Evolutionary conservation across 2,888 invertebrate species (phyloP), one percentile per base, ranked within the genome.

Genomic region (Bembecia ichneumoniformis): DNA sequence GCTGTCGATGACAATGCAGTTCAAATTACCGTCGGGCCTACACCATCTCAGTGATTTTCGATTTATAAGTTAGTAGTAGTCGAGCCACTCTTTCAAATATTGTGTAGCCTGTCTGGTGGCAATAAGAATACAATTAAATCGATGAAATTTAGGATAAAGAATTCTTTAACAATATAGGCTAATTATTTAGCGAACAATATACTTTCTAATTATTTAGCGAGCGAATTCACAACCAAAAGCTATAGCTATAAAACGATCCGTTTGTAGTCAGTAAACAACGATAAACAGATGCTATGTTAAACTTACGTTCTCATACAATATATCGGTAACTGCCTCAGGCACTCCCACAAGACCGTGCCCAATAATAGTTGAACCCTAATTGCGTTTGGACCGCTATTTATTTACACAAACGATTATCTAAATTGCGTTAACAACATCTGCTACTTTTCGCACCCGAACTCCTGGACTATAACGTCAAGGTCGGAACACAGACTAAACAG

Each of bases 371-470:
- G 68, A 55, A 59, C 76, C 77, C 74, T 80, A 82, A 83, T 82
- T 77, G 80, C 69, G 75, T 79, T 79, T 71, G 72, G 74, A 75
- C 74, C 71, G 74, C 78, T 76, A 83, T 79, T 82, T 84, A 86
- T 87, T 84, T 84, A 80, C 84, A 72, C 71, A 75, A 78, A 77
- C 82, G 79, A 82, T 86, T 79, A 84, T 80, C 79, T 72, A 74
- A 84, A 86, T 83, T 82, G 82, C 77, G 77, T 82, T 82, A 77
- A 76, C 68, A 77, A 64, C 86, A 86, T 80, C 83, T 86, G 86
- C 66, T 73, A 66, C 65, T 74, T 74, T 82, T 82, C 83, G 63
- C 84, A 82, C 71, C 65, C 60, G 53, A 52, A 57, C 65, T 66
- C 68, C 62, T 67, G 60, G 66, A 58, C 66, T 72, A 69, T 68